A percentile compares a stretch with the other conserved stretches of the same genome.
Evolutionary conservation across 2,113 vertebrate species (phyloP).

Genomic region (Fregetta grallaria): DNA sequence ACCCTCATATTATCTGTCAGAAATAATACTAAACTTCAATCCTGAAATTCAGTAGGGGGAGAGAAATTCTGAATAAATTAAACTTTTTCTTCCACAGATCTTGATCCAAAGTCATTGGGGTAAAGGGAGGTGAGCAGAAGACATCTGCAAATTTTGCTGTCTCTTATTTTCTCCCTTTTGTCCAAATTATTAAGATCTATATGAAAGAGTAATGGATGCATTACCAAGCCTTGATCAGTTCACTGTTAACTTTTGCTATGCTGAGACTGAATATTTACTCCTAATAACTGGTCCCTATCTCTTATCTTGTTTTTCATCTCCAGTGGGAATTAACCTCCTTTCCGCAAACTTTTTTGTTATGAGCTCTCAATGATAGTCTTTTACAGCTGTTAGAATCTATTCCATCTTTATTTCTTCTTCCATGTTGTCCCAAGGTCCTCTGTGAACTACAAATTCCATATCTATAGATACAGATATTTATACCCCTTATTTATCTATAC

Average conservation of each 20-base stretch:
- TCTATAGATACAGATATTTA: not conserved
- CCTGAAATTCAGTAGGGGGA: not conserved
- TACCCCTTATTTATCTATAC: not conserved
- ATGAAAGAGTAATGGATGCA: not conserved
- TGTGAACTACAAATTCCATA: not conserved
- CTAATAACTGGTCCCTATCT: not conserved
- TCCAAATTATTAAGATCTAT: not conserved
- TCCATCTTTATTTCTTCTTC: not conserved
- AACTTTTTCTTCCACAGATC: not conserved
- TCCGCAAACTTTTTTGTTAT: not conserved
- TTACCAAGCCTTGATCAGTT: not conserved
- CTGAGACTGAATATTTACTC: not conserved
- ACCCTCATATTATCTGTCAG: not conserved
- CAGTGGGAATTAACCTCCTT: not conserved
- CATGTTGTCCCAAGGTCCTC: not conserved
- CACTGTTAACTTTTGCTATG: not conserved
- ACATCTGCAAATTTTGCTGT: not conserved
- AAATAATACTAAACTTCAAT: not conserved
- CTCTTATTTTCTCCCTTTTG: not conserved
- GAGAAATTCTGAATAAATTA: not conserved
- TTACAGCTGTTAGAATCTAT: not conserved
- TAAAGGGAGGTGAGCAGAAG: not conserved
- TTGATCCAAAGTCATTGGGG: not conserved
- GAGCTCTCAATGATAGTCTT: not conserved
- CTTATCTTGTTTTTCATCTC: not conserved